Evolutionary conservation across 37 sponge, comb jelly and placozoan species (phyloP).

Genomic region (Chondrosia reniformis): DNA sequence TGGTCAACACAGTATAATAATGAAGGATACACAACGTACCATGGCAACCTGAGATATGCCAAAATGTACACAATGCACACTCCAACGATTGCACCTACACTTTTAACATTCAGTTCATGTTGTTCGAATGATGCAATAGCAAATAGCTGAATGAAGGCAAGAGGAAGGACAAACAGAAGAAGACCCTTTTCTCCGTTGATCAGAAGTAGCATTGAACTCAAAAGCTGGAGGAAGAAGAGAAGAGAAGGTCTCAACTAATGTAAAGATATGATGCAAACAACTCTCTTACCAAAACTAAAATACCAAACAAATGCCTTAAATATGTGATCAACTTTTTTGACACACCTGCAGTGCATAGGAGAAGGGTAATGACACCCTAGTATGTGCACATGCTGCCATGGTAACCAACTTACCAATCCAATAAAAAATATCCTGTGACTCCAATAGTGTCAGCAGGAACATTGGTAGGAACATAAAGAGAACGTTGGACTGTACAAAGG

Average conservation of each 20-base stretch:
- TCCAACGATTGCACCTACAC: background rate
- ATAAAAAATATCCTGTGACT: slow-evolving; percentile 51
- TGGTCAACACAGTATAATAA: too few relatives aligned
- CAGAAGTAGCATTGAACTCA: background rate
- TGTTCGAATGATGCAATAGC: too few relatives aligned
- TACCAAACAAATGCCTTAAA: slow-evolving; percentile 16
- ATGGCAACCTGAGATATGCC: slow-evolving; percentile 14
- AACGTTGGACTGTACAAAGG: background rate
- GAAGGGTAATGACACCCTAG: background rate
- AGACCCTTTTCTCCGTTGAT: background rate
- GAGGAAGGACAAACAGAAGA: slow-evolving; percentile 17
- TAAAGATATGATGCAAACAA: background rate
- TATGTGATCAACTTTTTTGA: background rate
- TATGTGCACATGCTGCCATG: background rate
- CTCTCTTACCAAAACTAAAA: slow-evolving; percentile 22
- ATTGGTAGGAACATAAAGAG: slow-evolving; percentile 27
- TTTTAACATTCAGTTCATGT: too few relatives aligned
- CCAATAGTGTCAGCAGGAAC: slow-evolving; percentile 57
- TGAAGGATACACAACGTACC: background rate
- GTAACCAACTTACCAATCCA: slow-evolving; percentile 43
- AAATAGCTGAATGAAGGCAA: slow-evolving; percentile 4
- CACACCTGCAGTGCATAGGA: background rate
- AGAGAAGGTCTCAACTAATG: background rate
- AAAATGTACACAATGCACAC: background rate
- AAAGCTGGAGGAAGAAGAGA: background rate